Evolutionary conservation across 2,113 vertebrate species (phyloP).

Genomic region (Alaudala cheleensis): DNA sequence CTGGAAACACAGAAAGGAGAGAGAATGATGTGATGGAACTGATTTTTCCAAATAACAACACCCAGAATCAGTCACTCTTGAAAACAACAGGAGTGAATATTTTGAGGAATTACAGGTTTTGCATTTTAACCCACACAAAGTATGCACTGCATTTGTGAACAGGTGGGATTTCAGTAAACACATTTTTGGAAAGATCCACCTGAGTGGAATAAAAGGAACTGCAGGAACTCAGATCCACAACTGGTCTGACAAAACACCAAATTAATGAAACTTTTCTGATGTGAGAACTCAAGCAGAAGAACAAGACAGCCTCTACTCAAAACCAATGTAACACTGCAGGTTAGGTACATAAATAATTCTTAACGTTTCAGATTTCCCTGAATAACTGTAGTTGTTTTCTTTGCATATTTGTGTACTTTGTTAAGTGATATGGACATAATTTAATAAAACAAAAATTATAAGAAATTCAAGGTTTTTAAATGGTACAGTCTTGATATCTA

Average conservation of each 20-base stretch:
- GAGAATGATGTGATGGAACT: background rate
- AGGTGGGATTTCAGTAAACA: background rate
- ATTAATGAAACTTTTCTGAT: background rate
- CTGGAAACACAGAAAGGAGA: background rate
- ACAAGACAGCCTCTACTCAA: background rate
- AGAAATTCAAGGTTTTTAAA: background rate
- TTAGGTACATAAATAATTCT: background rate
- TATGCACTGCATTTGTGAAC: background rate
- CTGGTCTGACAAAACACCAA: background rate
- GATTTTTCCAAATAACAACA: background rate
- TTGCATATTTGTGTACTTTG: background rate
- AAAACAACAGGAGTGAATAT: background rate
- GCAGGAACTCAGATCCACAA: background rate
- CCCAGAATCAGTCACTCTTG: background rate
- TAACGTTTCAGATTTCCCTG: background rate
- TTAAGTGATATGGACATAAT: background rate
- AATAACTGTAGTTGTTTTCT: background rate
- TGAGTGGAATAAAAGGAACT: background rate
- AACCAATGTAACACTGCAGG: background rate
- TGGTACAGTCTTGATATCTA: background rate
- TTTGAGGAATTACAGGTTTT: background rate
- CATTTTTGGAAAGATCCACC: background rate
- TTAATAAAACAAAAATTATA: background rate
- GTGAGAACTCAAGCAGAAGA: background rate
- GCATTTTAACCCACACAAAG: background rate